Percentiles rank a stretch among this genome's conserved stretches.
phyloP scores from a whole-genome alignment of 2,888 invertebrate genomes.

The Eupithecia dodoneata region DNA sequence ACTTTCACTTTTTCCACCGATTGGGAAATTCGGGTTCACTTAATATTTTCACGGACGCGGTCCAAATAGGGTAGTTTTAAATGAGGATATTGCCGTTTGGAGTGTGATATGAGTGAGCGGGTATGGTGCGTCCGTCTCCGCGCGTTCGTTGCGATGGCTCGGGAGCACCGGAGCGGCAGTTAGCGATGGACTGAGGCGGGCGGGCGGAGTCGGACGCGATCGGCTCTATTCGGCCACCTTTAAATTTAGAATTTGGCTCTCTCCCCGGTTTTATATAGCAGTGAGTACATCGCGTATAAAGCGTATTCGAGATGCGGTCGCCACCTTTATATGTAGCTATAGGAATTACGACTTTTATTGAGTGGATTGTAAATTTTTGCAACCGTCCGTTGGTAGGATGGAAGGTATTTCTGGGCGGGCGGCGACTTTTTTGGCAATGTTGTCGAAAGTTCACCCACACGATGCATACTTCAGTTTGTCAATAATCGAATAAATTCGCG shows the following conservation, averaged over 20 bases:
- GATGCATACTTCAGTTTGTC: conserved; percentile 48
- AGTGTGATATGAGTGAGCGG: conserved; percentile 66
- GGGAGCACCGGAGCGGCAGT: conserved; percentile 79
- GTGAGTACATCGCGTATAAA: conserved; percentile 83
- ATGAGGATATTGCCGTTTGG: conserved; percentile 59
- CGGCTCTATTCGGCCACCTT: conserved; percentile 78
- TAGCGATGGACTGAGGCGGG: conserved; percentile 81
- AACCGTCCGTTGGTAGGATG: conserved; percentile 62
- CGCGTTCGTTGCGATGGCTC: conserved; percentile 73
- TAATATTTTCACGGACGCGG: conserved; percentile 59
- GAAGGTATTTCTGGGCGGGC: conserved; percentile 63
- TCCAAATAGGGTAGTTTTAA: conserved; percentile 63
- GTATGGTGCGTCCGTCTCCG: conserved; percentile 59
- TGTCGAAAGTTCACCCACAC: conserved; percentile 55
- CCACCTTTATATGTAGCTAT: conserved; percentile 74
- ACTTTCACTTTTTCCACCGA: conserved; percentile 72
- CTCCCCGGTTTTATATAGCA: conserved; percentile 85
- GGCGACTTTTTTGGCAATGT: conserved; percentile 61
- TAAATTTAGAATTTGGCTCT: conserved; percentile 87
- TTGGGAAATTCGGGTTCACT: conserved; percentile 64
- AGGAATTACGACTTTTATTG: conserved; percentile 82
- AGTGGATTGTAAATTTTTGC: conserved; percentile 80
- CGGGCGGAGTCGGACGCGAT: conserved; percentile 75
- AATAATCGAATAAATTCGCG: conserved; percentile 40
- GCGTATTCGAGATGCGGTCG: conserved; percentile 81